Evolutionary conservation across 2,797 vertebrate genomes (phyloP).

Genomic region (Staurois parvus): DNA sequence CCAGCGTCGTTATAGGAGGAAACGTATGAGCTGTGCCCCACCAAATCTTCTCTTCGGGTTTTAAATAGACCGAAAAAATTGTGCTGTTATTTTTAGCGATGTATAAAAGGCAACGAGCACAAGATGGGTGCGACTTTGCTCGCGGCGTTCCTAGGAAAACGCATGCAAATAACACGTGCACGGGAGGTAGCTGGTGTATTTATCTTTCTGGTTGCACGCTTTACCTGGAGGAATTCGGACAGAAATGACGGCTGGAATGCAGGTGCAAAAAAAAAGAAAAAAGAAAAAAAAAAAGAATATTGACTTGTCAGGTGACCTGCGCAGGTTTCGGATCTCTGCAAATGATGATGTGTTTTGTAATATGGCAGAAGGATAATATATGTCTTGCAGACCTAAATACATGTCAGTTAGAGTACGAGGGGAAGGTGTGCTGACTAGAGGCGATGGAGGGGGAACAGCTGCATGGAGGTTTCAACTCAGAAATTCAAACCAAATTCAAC

Average conservation of each 20-base stretch:
- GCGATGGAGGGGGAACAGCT: not conserved
- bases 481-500: too few species aligned
- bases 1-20: conserved; percentile 51
- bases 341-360: conserved; percentile 12
- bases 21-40: conserved; percentile 62
- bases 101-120: not conserved
- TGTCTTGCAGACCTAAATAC: not conserved
- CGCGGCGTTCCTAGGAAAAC: not conserved
- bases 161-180: not conserved
- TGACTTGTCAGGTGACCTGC: not conserved
- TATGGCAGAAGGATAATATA: not conserved
- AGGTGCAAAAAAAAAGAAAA: not conserved
- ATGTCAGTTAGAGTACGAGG: not conserved
- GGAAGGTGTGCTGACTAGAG: not conserved
- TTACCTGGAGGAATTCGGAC: not conserved
- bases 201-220: not conserved
- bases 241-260: not conserved
- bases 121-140: not conserved
- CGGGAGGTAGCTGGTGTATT: not conserved
- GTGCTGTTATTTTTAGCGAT: not conserved
- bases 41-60: conserved; percentile 52
- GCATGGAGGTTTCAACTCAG: not conserved
- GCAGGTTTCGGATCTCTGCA: conserved; percentile 1
- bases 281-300: not conserved
- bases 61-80: conserved; percentile 58